phyloP scores from a whole-genome alignment of 2,113 vertebrate genomes.

The Meles meles region DNA sequence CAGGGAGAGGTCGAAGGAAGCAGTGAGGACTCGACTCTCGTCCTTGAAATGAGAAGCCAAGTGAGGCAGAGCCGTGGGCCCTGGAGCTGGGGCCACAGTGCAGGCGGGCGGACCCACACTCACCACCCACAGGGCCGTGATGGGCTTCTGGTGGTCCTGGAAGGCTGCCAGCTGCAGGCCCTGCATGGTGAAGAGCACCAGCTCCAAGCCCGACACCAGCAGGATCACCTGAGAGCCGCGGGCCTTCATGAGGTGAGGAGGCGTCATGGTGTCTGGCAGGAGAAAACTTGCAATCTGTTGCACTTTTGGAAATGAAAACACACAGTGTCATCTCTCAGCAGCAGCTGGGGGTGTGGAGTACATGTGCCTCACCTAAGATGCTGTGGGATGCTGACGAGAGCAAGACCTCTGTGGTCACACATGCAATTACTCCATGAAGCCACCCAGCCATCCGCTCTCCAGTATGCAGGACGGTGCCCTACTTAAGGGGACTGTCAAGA shows the following conservation, averaged over 20 bases:
- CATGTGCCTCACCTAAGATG: neutral
- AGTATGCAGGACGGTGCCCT: rapidly evolving
- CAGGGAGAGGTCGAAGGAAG: conserved; percentile 84
- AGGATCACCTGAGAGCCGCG: conserved; percentile 80
- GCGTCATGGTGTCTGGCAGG: neutral
- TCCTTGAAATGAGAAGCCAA: conserved; percentile 72
- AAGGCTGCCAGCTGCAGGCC: conserved; percentile 82
- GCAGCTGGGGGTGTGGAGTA: neutral
- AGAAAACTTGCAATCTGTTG: conserved; percentile 82
- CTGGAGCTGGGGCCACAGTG: rapidly evolving
- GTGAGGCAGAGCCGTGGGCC: neutral
- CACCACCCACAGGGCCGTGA: conserved; percentile 87
- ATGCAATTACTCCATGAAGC: too few relatives aligned
- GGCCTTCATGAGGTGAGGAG: conserved; percentile 76
- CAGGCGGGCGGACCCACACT: conserved; percentile 2
- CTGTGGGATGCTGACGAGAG: neutral
- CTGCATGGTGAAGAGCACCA: conserved; percentile 81
- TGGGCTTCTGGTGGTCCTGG: conserved; percentile 85
- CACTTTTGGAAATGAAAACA: conserved; percentile 68
- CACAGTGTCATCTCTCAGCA: neutral
- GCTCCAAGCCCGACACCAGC: conserved; percentile 68
- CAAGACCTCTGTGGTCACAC: neutral
- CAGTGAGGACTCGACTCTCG: conserved; percentile 82
- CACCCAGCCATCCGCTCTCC: neutral
- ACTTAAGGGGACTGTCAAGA: neutral